These are phyloP conservation scores for Anolis apletophallus DNA, from an alignment of 2,797 vertebrate genomes.

Conservation along the genomic window DNA sequence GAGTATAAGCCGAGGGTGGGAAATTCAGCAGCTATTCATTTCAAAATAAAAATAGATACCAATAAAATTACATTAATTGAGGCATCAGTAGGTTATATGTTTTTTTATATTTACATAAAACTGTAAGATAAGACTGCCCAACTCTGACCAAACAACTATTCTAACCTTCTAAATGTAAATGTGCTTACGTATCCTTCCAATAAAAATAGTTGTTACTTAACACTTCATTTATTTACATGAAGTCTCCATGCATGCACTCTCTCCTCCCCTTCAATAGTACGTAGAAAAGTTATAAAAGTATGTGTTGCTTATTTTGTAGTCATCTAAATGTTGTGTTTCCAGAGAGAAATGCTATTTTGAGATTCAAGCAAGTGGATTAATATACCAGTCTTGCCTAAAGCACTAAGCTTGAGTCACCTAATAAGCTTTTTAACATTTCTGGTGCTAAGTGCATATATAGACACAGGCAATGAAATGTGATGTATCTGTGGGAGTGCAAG, in stretches of 20 bases:
- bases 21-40: too few relatives aligned
- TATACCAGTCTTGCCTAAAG: slow-evolving; percentile 11
- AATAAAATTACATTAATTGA: too few relatives aligned
- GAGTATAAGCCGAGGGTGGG: too few relatives aligned
- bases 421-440: slow-evolving; percentile 21
- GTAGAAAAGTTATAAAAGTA: background rate
- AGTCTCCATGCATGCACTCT: background rate
- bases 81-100: too few relatives aligned
- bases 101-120: too few relatives aligned
- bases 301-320: background rate
- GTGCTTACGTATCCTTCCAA: too few relatives aligned
- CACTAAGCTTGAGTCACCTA: slow-evolving; percentile 29
- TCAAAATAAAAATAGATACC: too few relatives aligned
- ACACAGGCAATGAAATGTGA: slow-evolving; percentile 23
- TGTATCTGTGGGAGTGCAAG: slow-evolving; percentile 40
- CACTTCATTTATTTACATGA: background rate
- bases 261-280: background rate
- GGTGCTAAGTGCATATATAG: background rate
- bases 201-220: background rate
- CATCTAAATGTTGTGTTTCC: background rate
- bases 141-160: too few relatives aligned
- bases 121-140: too few relatives aligned
- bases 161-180: too few relatives aligned
- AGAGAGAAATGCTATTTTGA: slow-evolving; percentile 32
- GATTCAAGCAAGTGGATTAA: slow-evolving; percentile 19